Evolutionary conservation across 2,888 invertebrate genomes (phyloP), one percentile per base, ranked within the genome.

Genomic region (Andrena bicolor): DNA sequence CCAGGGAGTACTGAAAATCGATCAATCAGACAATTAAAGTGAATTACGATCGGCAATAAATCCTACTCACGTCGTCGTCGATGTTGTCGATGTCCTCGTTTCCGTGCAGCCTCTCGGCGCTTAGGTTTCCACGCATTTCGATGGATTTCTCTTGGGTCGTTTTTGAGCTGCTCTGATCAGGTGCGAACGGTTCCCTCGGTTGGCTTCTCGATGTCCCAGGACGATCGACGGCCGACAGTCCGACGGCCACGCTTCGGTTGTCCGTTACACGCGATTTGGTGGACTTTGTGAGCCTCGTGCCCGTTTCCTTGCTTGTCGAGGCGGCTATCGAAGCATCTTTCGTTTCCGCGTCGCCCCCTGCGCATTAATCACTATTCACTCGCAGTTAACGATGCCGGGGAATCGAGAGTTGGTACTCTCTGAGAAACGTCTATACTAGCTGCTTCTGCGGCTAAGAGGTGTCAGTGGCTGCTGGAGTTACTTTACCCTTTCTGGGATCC

Each of bases 121-220:
- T 91, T 32, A 84, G 71, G 68, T 80, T 84, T n/a, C 86, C 72
- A 72, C 82, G 85, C 92, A 90, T 91, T 76, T 89, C 87, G 26
- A 87, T 85, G 13, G 79, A 82, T 73, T 83, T 88, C 48, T 85
- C 86, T 13, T 72, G 80, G 2, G 32, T 73, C 10, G 2, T 16
- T 8, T 56, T 76, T 30, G 20, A 16, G 48, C 48, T 63, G 60
- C 13, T 26, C 8, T 5, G 51, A 2, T 4, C 56, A 16, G 35
- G 1, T 6, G 41, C 61, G 10, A 1, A 7, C 3, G 64, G 1
- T 41, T 49, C 71, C 32, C 4, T 51, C 1, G 64, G 0, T 23
- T n/a, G 41, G 8, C n/a, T 8, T 16, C 10, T 66, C 1, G 84
- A 84, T 0, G 84, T 41, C 48, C 84, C 84, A 49, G 84, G 80